A percentile compares a stretch with the other conserved stretches of the same genome.
Evolutionary conservation across 2,888 invertebrate species (phyloP).

Genomic region (Alviniconcha strummeri): DNA sequence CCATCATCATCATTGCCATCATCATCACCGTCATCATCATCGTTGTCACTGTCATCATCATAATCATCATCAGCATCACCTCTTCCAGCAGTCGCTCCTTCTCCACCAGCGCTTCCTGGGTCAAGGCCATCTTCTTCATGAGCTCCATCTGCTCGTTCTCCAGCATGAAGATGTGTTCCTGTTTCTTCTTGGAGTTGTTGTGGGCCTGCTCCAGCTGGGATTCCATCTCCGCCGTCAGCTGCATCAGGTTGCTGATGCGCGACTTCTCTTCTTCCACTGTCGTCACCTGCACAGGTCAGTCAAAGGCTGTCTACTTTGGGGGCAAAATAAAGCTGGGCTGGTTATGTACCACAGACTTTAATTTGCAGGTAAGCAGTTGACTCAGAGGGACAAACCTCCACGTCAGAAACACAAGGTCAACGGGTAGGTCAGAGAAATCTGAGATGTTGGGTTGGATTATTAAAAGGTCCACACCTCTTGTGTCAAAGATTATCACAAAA

Average conservation of each 20-base stretch:
- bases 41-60: neutral
- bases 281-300: slow-evolving; percentile 46
- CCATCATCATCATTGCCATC: neutral
- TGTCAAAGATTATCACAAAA: no score
- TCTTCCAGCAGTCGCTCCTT: slow-evolving; percentile 70
- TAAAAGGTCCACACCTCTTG: no score
- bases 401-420: no score
- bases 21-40: neutral
- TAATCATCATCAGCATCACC: slow-evolving; percentile 39
- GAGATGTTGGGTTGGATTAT: no score
- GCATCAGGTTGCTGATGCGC: slow-evolving; percentile 60
- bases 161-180: slow-evolving; percentile 64
- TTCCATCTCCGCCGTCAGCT: slow-evolving; percentile 69
- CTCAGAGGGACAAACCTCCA: no score
- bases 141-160: slow-evolving; percentile 73
- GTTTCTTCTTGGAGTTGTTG: slow-evolving; percentile 68
- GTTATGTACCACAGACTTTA: no score
- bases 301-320: no score
- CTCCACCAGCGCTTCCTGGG: slow-evolving; percentile 72
- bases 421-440: no score
- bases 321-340: no score
- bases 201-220: slow-evolving; percentile 68
- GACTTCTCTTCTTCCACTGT: slow-evolving; percentile 72
- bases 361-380: no score
- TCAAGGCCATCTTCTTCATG: slow-evolving; percentile 69